Base-by-base conservation (phyloP, 2,797 vertebrate species). In the Typhlichthys subterraneus region DNA sequence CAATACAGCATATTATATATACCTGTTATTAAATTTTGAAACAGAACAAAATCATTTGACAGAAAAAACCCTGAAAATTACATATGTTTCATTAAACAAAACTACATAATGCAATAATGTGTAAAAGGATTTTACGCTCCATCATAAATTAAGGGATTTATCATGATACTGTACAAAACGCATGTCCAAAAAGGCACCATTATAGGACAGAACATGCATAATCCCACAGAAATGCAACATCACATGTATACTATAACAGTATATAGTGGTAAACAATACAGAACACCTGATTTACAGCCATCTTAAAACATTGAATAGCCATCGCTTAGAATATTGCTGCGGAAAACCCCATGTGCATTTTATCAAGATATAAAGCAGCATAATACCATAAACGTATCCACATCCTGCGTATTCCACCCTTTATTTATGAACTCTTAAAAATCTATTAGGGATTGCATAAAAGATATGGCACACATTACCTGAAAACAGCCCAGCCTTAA, bases 311-410 rank as follows among this genome's bases (percentile, higher is more conserved):
- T 58, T 62, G 62, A 81, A 81, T 71, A 76, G 63, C 76, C 88
- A 87, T 88, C 87, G 79, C 79, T 84, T 80, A 62, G 63, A 72
- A 80, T 88, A 89, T 89, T 91, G 87, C 85, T 87, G 66, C 70
- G 68, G 67, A 82, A 69, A 81, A 79, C 67, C 67, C 23, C 47
- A 80, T 84, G 86, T 86, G 82, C 81, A 85, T 80, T 70, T 61
- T 63, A 76, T 68, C 1, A 45, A 29, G 31, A 31, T 51, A 47
- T 68, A 69, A 83, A 82, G 81, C 81, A 86, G 84, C 79, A 82
- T 77, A 75, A 38, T 64, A 68, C 31, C 52, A 53, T 67, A 47
- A 70, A 73, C 17, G 73, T 23, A 23, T 23, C 3, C 23, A 23
- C 23, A 23, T 3, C 23, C 23, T 3, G 23, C 23, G 2, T 23